These are phyloP conservation scores for Geopemphigus sp. DNA, from an alignment of 1,140 invertebrate species.

Conservation along the genomic window DNA sequence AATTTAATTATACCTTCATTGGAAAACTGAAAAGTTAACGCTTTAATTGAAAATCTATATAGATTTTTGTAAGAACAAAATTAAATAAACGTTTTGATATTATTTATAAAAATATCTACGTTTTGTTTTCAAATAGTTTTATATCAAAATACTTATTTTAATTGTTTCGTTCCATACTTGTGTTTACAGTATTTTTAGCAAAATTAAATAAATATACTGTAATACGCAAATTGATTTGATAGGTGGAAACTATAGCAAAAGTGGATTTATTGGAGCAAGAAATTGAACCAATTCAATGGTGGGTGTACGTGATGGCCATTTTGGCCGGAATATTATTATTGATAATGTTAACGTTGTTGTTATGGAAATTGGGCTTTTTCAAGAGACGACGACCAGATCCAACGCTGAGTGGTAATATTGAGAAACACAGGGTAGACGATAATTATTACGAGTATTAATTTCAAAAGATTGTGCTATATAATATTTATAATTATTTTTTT, in stretches of 20 bases:
- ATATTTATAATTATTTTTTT: slow-evolving; percentile 5
- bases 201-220: too few relatives aligned
- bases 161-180: too few relatives aligned
- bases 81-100: too few relatives aligned
- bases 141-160: too few relatives aligned
- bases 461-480: background rate
- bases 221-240: too few relatives aligned
- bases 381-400: slow-evolving; percentile 75
- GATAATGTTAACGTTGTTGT: slow-evolving; percentile 69
- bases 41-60: too few relatives aligned
- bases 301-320: slow-evolving; percentile 79
- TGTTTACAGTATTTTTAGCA: too few relatives aligned
- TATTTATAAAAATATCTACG: too few relatives aligned
- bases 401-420: slow-evolving; percentile 76
- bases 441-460: slow-evolving; percentile 48
- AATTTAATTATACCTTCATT: too few relatives aligned
- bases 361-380: slow-evolving; percentile 89
- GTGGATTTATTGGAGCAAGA: slow-evolving; percentile 69
- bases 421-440: slow-evolving; percentile 73
- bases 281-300: slow-evolving; percentile 70
- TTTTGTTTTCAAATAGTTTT: too few relatives aligned
- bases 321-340: slow-evolving; percentile 76
- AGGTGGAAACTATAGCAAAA: slow-evolving; percentile 79
- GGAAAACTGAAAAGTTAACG: too few relatives aligned
- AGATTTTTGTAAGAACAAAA: too few relatives aligned